Base-by-base conservation (phyloP, 2,113 vertebrate species). In the Aptenodytes patagonicus region DNA sequence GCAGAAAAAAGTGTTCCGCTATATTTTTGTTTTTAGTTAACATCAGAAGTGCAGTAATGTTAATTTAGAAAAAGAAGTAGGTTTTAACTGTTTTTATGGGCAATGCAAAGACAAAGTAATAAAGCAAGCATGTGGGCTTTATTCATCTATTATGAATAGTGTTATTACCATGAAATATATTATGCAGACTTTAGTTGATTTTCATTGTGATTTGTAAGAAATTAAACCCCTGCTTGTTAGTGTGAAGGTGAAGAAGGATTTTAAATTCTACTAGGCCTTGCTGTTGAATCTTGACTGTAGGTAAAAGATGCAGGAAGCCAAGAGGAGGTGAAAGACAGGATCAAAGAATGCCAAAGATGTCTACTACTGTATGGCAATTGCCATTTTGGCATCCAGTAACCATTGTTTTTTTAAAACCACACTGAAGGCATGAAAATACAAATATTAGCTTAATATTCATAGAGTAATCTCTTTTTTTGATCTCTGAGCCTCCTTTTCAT, bases 1-100 rank as follows among this genome's bases (percentile, higher is more conserved):
- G 29, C 9, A 21, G 32, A 19, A 75, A 82, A 51, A 85, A 57
- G 12, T 49, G 6, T 77, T 90, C 28, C 1, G 1, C 15, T 79
- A 6, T 71, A 71, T 71, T 79, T 94, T 87, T 73, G 12, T 0
- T 92, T 95, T 88, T 75, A 88, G 69, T 90, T 96, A 72, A 60
- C 26, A 55, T 79, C 28, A 87, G 32, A 95, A 87, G 11, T 32
- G 10, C 19, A 69, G 26, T 58, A 83, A 62, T 83, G 38, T 34
- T 80, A 87, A 84, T 93, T 92, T 89, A 92, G 79, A 79, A 91
- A 90, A 90, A 83, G 70, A 95, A 81, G 40, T 72, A 73, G 13
- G 8, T 85, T 97, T 97, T 87, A 96, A 94, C 65, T 71, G 34
- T 25, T 97, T 97, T 92, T 96, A 94, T 51, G 92, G 82, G 65